Evolutionary conservation across 2,888 invertebrate species (phyloP).

Genomic region (Phortica okadai): DNA sequence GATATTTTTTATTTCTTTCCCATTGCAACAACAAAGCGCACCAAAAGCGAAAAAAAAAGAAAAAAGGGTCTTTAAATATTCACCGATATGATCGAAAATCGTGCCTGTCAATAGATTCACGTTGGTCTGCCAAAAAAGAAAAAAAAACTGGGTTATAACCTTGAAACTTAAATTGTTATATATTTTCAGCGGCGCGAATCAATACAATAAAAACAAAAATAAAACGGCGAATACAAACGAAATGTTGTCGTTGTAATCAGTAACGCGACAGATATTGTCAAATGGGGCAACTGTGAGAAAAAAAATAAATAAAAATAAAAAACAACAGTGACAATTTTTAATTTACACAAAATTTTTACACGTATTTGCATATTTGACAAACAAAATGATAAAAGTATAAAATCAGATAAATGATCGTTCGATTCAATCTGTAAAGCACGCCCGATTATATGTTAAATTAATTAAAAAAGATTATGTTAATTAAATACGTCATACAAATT

Average conservation of each 20-base stretch:
- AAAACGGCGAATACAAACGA: constrained; percentile 18
- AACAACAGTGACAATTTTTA: background rate
- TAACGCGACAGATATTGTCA: constrained; percentile 44
- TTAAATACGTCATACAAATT: constrained; percentile 44
- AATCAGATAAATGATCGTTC: background rate
- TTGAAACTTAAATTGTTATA: constrained; percentile 55
- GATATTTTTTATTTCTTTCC: constrained; percentile 55
- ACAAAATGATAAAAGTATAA: background rate
- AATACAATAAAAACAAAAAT: constrained; percentile 42
- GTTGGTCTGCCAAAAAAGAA: constrained; percentile 51
- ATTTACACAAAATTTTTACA: background rate
- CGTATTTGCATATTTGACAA: background rate
- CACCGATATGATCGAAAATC: constrained; percentile 36
- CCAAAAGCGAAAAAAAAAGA: constrained; percentile 34
- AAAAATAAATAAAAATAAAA: background rate
- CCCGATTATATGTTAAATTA: background rate
- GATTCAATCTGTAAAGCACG: background rate
- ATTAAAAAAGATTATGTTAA: constrained; percentile 13
- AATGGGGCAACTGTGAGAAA: constrained; percentile 8
- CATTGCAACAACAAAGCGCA: constrained; percentile 59
- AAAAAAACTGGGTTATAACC: constrained; percentile 60
- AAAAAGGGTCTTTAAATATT: constrained; percentile 24
- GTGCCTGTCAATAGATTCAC: constrained; percentile 46
- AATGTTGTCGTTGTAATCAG: constrained; percentile 32
- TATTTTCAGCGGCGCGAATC: constrained; percentile 28